Evolutionary conservation across 2,888 invertebrate genomes (phyloP), one percentile per base, ranked within the genome.

Genomic region (Caenorhabditis doughertyi): DNA sequence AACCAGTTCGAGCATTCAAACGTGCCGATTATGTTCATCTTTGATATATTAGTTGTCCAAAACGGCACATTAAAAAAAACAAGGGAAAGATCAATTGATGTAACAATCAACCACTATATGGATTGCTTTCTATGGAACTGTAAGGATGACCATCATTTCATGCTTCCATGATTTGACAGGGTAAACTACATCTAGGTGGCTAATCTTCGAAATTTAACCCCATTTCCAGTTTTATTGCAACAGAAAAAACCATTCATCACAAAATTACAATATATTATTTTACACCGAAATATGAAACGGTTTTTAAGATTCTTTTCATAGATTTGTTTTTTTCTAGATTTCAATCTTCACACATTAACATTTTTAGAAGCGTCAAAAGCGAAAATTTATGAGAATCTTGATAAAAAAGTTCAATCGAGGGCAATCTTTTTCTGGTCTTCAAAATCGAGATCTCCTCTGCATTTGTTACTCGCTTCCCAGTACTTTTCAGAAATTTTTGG

Each of bases 401-500:
- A 71, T 58, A 29, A 42, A 9, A 56, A 8, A 49, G 71, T 58
- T 56, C 47, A 58, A 23, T 71, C 71, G 35, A 58, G 47, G 32
- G 47, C 16, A 27, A 60, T 21, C 53, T 62, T 68, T 25, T 39
- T 58, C 8, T 67, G 49, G 23, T 77, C 77, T 58, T 68, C 77
- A 60, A 77, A 77, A 9, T 53, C 47, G 32, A 77, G 53, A 23
- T 77, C 77, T 53, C 77, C 77, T 29, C 77, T 21, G 27, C 60
- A 77, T 35, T 71, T 64, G 64, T 70, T 65, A 47, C 62, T 44
- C 21, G 64, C 79, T 44, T 70, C 51, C 77, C 77, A 77, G 35
- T 77, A 82, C 53, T 73, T 67, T 32, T 72, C 77, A 49, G 62
- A 62, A 11, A 82, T 42, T 29, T 72, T 73, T n/a, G 72, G 73